Conservation (phyloP, 2,797 vertebrate genomes). For the Fratercula arctica region DNA sequence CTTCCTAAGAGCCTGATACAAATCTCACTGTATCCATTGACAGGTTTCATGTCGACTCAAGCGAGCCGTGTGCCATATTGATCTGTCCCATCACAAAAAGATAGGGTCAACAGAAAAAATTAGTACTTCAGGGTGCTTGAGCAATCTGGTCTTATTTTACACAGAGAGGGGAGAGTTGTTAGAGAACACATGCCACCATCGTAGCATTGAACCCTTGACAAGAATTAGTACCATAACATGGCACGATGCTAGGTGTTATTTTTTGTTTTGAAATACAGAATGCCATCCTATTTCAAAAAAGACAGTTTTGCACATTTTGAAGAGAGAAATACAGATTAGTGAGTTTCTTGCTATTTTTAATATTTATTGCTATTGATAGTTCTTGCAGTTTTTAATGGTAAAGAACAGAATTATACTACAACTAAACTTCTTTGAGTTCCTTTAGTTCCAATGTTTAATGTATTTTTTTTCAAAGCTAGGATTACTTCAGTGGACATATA, state of each 20-base stretch:
- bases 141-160: background rate
- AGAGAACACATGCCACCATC: rapidly evolving
- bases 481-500: background rate
- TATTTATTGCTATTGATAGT: background rate
- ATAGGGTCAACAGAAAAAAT: background rate
- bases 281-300: background rate
- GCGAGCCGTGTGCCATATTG: rapidly evolving
- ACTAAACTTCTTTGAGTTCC: background rate
- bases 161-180: background rate
- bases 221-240: too few species aligned
- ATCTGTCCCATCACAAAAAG: background rate
- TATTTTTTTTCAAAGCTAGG: background rate
- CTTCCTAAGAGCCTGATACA: background rate
- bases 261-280: background rate
- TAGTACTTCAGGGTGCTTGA: background rate
- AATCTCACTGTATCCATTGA: background rate
- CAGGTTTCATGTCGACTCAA: background rate
- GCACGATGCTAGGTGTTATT: rapidly evolving
- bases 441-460: background rate
- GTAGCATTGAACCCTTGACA: background rate
- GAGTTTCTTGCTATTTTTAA: background rate
- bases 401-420: background rate
- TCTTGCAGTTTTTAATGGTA: background rate
- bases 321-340: background rate
- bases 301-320: background rate